Conservation (phyloP, 2,113 vertebrate genomes). For the Gallinago undulata region DNA sequence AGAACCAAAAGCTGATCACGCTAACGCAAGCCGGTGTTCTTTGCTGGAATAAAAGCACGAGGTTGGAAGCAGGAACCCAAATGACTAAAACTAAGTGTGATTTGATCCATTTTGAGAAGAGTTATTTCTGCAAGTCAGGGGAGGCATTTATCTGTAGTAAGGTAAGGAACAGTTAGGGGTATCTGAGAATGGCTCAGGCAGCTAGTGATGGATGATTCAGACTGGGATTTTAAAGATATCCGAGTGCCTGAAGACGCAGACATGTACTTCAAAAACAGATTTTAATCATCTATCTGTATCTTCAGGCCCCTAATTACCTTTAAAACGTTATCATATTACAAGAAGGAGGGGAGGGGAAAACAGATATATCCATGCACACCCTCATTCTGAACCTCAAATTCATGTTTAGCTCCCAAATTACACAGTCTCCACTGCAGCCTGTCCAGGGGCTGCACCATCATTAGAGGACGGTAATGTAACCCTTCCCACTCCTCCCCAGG, state of each 20-base stretch:
- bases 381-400: neutral
- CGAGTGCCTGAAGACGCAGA: neutral
- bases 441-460: neutral
- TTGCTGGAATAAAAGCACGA: neutral
- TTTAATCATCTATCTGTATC: neutral
- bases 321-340: neutral
- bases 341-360: neutral
- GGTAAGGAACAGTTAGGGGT: neutral
- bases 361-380: neutral
- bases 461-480: neutral
- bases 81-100: neutral
- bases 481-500: too few relatives aligned
- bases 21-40: neutral
- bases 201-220: neutral
- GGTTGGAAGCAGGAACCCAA: neutral
- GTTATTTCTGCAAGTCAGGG: neutral
- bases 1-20: neutral
- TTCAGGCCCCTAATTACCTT: neutral
- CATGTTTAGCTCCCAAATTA: neutral
- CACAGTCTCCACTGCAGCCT: neutral
- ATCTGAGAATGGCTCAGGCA: neutral
- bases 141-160: neutral
- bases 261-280: neutral
- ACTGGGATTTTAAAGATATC: neutral
- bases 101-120: conserved; percentile 3